Evolutionary conservation across 2,888 invertebrate genomes (phyloP).

Genomic region (Spilarctia lutea): DNA sequence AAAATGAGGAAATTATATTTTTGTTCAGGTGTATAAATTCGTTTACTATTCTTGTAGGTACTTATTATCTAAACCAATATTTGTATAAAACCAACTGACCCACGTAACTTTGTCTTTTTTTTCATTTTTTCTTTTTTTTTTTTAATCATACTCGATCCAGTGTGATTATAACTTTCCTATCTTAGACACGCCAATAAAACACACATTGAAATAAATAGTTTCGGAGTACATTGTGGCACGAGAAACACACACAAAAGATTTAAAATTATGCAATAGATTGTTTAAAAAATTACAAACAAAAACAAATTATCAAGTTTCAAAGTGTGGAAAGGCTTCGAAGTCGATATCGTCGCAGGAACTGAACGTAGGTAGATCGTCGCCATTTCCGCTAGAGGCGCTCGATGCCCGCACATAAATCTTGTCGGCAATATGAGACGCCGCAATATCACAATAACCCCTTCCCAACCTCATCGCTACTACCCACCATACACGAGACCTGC

Average conservation of each 20-base stretch:
- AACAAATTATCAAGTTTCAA: constrained; percentile 32
- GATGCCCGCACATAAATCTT: constrained; percentile 76
- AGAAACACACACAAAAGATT: background rate
- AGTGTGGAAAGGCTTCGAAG: constrained; percentile 17
- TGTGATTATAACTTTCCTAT: too few relatives aligned
- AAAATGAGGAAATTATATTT: background rate
- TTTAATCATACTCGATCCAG: too few relatives aligned
- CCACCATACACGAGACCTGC: constrained; percentile 52
- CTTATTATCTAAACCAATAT: too few relatives aligned
- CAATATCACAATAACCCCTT: constrained; percentile 79
- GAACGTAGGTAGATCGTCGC: constrained; percentile 32
- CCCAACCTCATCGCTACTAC: constrained; percentile 60
- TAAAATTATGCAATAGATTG: background rate
- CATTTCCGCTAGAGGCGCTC: constrained; percentile 47
- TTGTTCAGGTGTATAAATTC: too few relatives aligned
- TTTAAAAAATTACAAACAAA: constrained; percentile 21
- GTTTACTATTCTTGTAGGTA: background rate
- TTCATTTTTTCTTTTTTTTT: too few relatives aligned
- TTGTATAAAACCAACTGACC: too few relatives aligned
- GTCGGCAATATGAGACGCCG: constrained; percentile 77
- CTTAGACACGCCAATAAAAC: too few relatives aligned
- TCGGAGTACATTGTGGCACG: too few relatives aligned
- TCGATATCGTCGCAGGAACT: constrained; percentile 26
- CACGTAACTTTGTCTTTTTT: too few relatives aligned
- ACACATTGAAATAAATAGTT: too few relatives aligned